These are phyloP conservation scores for Arvicanthis niloticus DNA, from an alignment of 2,113 vertebrate genomes.

Conservation along the genomic window DNA sequence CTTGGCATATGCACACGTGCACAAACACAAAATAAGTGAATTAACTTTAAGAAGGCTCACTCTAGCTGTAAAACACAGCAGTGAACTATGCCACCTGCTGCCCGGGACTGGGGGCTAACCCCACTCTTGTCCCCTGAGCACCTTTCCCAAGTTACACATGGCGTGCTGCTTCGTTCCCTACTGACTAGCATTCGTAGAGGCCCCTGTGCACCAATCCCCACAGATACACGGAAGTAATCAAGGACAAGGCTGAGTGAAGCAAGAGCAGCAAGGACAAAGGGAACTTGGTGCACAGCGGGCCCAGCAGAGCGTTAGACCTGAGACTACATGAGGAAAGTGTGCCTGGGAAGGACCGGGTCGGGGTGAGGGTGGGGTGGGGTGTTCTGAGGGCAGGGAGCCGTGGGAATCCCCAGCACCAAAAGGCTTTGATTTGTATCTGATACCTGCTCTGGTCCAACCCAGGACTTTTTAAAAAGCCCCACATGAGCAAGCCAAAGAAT, in stretches of 20 bases:
- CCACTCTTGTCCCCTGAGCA: rapidly evolving
- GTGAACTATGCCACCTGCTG: not conserved
- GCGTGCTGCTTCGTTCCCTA: not conserved
- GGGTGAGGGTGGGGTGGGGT: not conserved
- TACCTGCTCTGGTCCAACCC: not conserved
- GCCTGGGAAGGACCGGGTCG: not conserved
- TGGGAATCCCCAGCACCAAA: not conserved
- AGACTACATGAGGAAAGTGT: not conserved
- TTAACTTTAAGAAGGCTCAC: not conserved
- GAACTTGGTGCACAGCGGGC: not conserved
- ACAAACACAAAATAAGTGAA: not conserved
- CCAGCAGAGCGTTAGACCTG: not conserved
- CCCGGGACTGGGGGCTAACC: rapidly evolving
- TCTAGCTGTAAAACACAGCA: not conserved
- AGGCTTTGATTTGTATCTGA: not conserved
- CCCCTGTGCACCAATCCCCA: rapidly evolving
- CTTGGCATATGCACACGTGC: not conserved
- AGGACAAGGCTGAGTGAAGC: too few relatives aligned
- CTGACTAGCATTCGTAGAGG: not conserved
- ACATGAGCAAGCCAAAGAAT: not conserved
- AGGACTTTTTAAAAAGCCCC: conserved; percentile 14
- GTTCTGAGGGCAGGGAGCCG: rapidly evolving
- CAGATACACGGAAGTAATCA: rapidly evolving
- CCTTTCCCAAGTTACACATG: not conserved
- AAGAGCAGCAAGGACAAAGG: not conserved